Evolutionary conservation across 2,888 invertebrate species (phyloP), one percentile per base, ranked within the genome.

Genomic region (Agrochola macilenta): DNA sequence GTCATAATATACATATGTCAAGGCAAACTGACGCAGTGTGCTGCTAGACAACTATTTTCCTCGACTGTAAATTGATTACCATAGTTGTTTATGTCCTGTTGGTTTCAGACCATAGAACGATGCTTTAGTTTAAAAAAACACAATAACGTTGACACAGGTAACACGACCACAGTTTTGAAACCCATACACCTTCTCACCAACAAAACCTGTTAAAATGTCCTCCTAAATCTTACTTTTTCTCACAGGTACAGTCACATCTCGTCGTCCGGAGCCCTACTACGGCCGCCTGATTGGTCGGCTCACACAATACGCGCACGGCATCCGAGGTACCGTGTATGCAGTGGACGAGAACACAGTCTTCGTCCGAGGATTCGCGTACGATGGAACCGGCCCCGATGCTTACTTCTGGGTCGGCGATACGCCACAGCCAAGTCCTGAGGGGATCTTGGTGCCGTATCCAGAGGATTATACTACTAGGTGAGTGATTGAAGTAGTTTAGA

Each of bases 321-420:
- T 99, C 87, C 97, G 97, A 87, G 99, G 99, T 54, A 97, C 97
- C 2, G 98, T 98, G 49, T 99, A 98, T 95, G 99, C 98, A 0
- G 98, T 99, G 11, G 99, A 99, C 92, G 99, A 99, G 92, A 98
- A 97, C 91, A 99, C 99, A 30, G 97, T 99, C 81, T 99, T 98
- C 96, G 98, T 99, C 0, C 88, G 98, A 90, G 98, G 98, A 63
- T 99, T 99, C 95, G 98, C 97, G 65, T 99, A 99, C 93, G 99
- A 99, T 91, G 99, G 99, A 63, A 98, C 98, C 12, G 99, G 98
- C 14, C 98, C 99, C 81, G 98, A 98, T 92, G 98, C 99, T 1
- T 98, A 98, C 96, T 99, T 99, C 97, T 99, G 99, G 99, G 98
- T 98, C 79, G 99, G 99, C 23, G 98, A 98, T 90, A 97, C 98